A percentile compares a stretch with the other conserved stretches of the same genome.
These are phyloP conservation scores for Siderastrea radians DNA, from an alignment of 92 coral and sea anemone species.

Conservation along the genomic window DNA sequence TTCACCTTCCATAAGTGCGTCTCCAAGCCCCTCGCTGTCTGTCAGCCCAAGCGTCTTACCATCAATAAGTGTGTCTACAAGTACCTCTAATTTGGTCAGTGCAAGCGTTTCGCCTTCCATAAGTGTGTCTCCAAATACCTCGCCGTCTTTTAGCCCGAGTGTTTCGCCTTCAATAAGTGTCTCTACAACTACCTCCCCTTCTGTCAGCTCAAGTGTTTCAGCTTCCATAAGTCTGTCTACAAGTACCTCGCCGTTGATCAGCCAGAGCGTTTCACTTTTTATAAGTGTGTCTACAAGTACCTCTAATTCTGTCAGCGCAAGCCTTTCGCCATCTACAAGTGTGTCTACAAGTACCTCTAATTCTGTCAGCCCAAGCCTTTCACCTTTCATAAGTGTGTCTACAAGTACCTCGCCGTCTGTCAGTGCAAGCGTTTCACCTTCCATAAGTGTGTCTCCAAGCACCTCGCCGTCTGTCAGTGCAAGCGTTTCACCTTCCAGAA, in stretches of 20 bases:
- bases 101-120: background rate
- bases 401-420: background rate
- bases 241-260: background rate
- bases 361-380: background rate
- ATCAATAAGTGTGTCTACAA: no score
- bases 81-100: background rate
- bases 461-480: background rate
- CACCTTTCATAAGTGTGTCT: background rate
- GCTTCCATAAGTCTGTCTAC: background rate
- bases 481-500: background rate
- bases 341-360: background rate
- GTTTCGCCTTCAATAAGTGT: background rate
- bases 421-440: no score
- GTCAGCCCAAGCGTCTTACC: no score
- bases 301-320: background rate
- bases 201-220: background rate
- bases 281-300: background rate
- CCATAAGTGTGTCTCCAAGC: background rate
- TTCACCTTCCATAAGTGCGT: no score
- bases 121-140: background rate
- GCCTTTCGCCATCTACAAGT: background rate
- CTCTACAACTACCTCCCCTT: background rate
- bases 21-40: no score
- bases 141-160: background rate
- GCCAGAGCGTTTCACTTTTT: background rate